phyloP scores from a whole-genome alignment of 2,113 vertebrate species.

The Xenus cinereus region DNA sequence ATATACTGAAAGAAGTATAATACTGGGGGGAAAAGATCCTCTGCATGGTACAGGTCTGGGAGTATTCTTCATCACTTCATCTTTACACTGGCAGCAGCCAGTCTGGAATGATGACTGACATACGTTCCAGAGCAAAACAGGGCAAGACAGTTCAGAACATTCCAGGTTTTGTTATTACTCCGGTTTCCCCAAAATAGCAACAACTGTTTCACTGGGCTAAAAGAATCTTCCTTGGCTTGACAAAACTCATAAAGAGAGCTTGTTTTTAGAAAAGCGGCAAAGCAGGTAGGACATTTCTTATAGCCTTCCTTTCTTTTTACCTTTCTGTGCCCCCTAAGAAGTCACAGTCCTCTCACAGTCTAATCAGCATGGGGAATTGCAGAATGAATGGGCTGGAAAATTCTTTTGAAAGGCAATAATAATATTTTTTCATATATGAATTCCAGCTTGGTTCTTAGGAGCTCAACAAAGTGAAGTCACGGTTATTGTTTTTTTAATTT shows the following conservation, averaged over 20 bases:
- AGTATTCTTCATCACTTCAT: background rate
- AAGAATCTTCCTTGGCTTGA: conserved; percentile 45
- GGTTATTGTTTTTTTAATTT: conserved; percentile 1
- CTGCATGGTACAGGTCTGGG: background rate
- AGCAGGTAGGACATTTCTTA: conserved; percentile 64
- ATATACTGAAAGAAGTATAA: background rate
- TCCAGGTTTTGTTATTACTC: background rate
- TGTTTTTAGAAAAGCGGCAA: conserved; percentile 62
- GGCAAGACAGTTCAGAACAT: background rate
- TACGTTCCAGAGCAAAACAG: background rate
- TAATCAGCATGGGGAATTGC: conserved; percentile 51
- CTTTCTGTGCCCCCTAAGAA: conserved; percentile 53
- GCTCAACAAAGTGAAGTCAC: conserved; percentile 41
- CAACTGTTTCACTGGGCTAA: background rate
- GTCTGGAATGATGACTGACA: background rate
- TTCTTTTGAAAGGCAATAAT: conserved; percentile 60
- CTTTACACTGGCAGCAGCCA: background rate
- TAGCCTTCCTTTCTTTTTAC: conserved; percentile 64
- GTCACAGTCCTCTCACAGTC: conserved; percentile 47
- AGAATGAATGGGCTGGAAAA: conserved; percentile 62
- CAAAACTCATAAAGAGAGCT: conserved; percentile 59
- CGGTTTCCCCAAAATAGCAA: background rate
- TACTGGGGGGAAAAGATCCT: background rate
- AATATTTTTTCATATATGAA: conserved; percentile 43
- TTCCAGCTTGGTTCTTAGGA: conserved; percentile 37